Evolutionary conservation across 2,797 vertebrate species (phyloP).

Genomic region (Arnoldichthys spilopterus): DNA sequence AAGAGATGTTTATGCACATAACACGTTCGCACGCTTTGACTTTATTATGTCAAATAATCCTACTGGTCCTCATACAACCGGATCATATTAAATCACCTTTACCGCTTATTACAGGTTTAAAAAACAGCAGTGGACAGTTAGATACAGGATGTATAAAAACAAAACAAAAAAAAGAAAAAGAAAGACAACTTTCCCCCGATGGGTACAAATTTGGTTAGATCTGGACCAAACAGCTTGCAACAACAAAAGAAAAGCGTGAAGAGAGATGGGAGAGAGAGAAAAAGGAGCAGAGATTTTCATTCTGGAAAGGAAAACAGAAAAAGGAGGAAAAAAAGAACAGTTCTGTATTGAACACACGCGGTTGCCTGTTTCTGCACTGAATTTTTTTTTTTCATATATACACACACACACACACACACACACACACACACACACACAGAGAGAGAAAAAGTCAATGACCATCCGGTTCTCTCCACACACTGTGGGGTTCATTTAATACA

Average conservation of each 20-base stretch:
- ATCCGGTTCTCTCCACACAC: too few relatives aligned
- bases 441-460: neutral
- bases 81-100: constrained; percentile 57
- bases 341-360: neutral
- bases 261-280: constrained; percentile 16
- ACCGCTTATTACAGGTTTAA: constrained; percentile 71
- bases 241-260: constrained; percentile 22
- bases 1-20: neutral
- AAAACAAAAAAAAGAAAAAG: neutral
- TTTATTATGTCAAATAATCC: constrained; percentile 46
- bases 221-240: constrained; percentile 22
- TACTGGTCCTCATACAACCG: constrained; percentile 46
- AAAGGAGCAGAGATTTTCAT: neutral
- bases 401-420: too few relatives aligned
- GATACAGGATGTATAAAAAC: constrained; percentile 56
- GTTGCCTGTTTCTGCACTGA: neutral
- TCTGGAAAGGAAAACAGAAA: constrained; percentile 8
- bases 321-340: neutral
- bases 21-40: constrained; percentile 33
- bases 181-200: neutral
- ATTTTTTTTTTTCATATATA: neutral
- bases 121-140: constrained; percentile 76
- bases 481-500: too few relatives aligned
- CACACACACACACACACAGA: too few relatives aligned
- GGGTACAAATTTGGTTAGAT: constrained; percentile 50